These are phyloP conservation scores for Aurelia sp. DNA, from an alignment of 30 jellyfish, hydroid and myxozoan species.

Conservation along the genomic window DNA sequence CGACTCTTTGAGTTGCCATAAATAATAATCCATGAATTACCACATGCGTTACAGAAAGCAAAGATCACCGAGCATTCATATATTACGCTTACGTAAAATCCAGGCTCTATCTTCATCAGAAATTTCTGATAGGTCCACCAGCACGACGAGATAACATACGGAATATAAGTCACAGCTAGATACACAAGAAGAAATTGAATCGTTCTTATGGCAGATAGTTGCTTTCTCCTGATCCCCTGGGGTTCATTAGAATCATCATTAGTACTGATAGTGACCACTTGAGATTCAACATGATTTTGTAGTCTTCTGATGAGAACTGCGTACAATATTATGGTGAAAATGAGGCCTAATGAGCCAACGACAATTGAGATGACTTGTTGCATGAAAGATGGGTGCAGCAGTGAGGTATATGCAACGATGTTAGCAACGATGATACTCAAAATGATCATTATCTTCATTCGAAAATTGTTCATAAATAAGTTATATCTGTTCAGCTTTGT, in stretches of 20 bases:
- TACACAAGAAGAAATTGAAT: constrained; percentile 53
- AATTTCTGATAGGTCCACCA: constrained; percentile 25
- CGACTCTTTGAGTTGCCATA: constrained; percentile 31
- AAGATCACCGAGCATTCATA: constrained; percentile 12
- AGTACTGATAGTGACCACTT: not conserved
- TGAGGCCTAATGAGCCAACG: not conserved
- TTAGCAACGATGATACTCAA: constrained; percentile 16
- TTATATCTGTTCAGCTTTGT: constrained; percentile 44
- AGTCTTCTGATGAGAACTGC: too few species aligned
- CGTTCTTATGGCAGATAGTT: constrained; percentile 64
- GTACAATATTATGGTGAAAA: too few species aligned
- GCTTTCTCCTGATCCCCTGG: constrained; percentile 1
- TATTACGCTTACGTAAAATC: not conserved
- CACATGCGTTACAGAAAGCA: constrained; percentile 35
- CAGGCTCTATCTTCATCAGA: constrained; percentile 1
- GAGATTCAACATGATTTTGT: too few species aligned
- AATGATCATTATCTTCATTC: constrained; percentile 43
- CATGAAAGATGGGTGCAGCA: not conserved
- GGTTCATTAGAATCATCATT: not conserved
- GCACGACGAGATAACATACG: constrained; percentile 34
- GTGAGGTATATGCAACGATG: constrained; percentile 4
- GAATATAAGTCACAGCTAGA: constrained; percentile 28
- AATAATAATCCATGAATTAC: constrained; percentile 26
- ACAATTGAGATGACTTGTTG: constrained; percentile 5
- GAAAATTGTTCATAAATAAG: constrained; percentile 40